Conservation (phyloP, 2,797 vertebrate species). For the Thaleichthys pacificus region DNA sequence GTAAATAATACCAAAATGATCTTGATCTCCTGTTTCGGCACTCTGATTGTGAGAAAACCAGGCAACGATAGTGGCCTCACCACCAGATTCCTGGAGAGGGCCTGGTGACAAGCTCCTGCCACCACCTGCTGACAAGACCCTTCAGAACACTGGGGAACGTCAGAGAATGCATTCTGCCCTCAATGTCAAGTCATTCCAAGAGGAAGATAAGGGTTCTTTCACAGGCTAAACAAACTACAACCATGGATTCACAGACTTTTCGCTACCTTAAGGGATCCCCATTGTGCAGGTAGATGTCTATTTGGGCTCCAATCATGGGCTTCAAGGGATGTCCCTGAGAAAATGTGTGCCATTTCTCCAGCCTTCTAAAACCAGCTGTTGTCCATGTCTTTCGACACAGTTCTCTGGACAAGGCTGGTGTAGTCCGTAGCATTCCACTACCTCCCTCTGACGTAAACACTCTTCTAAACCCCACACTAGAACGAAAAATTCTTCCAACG, state of each 20-base stretch:
- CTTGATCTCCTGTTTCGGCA: background rate
- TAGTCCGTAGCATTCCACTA: background rate
- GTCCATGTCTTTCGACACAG: background rate
- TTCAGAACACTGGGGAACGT: background rate
- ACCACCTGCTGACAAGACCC: slow-evolving; percentile 1
- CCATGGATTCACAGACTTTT: background rate
- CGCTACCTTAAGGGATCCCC: background rate
- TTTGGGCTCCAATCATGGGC: no score
- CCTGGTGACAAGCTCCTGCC: background rate
- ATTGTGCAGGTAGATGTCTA: background rate
- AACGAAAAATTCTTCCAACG: background rate
- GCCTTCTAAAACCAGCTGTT: background rate
- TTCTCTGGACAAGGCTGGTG: background rate
- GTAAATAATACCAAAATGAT: background rate
- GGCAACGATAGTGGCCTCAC: background rate
- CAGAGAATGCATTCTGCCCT: background rate
- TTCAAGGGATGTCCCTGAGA: background rate
- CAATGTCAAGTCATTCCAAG: background rate
- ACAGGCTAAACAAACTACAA: no score
- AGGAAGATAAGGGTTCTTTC: background rate
- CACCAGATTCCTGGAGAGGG: background rate
- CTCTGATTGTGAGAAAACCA: background rate
- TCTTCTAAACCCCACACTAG: background rate
- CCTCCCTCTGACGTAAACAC: background rate
- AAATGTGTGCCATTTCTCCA: background rate